Percentiles rank a stretch among this genome's conserved stretches.
Evolutionary conservation across 2,797 vertebrate genomes (phyloP).

Genomic region (Telmatherina bonti): DNA sequence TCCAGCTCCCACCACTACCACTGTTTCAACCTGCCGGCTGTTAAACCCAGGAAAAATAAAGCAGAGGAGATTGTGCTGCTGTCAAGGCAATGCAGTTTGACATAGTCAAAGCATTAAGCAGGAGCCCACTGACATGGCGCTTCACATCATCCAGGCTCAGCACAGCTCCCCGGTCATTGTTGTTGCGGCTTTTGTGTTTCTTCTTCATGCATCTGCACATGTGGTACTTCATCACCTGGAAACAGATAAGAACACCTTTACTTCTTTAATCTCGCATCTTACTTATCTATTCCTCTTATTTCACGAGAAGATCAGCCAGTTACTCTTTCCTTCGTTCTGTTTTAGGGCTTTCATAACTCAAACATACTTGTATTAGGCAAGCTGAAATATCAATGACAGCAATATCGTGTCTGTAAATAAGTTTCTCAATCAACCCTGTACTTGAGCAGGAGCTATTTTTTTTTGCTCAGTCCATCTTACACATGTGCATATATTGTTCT

Average conservation of each 20-base stretch:
- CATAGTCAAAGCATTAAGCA: conserved; percentile 49
- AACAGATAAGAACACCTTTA: conserved; percentile 20
- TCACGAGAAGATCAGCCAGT: not conserved
- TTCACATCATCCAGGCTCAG: conserved; percentile 98
- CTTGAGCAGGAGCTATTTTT: conserved; percentile 11
- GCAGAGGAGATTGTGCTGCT: conserved; percentile 36
- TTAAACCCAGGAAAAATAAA: conserved; percentile 30
- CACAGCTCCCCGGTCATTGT: conserved; percentile 93
- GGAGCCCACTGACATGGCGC: conserved; percentile 90
- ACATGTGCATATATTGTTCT: not conserved
- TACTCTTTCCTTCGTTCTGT: not conserved
- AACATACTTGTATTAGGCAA: not conserved
- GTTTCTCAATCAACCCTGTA: conserved; percentile 17
- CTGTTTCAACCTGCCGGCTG: not conserved
- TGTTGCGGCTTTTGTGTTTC: conserved; percentile 94
- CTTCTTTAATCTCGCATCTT: not conserved
- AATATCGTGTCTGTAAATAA: conserved; percentile 43
- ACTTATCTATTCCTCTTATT: not conserved
- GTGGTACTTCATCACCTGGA: conserved; percentile 95
- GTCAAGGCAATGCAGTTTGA: conserved; percentile 46
- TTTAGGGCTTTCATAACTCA: not conserved
- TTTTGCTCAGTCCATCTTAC: not conserved
- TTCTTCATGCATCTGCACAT: conserved; percentile 92
- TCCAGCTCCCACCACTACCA: conserved; percentile 6
- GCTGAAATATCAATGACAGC: conserved; percentile 36